phyloP scores from a whole-genome alignment of 2,113 vertebrate genomes.

The Dendrocopos noguchii region DNA sequence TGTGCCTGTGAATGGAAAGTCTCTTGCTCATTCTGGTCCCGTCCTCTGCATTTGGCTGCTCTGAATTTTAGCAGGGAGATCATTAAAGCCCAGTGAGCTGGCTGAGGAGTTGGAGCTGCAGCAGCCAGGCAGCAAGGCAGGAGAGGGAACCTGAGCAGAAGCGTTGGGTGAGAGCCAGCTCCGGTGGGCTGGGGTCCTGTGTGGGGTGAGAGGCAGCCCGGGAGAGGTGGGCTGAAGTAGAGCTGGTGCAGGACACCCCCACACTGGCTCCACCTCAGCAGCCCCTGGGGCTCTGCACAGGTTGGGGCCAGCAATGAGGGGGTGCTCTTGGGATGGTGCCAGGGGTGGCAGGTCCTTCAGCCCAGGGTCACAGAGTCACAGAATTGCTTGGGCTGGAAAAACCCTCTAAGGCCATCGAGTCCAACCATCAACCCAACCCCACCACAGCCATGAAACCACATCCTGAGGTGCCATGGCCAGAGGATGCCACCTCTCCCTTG shows the following conservation, averaged over 20 bases:
- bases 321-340: accelerated
- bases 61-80: background rate
- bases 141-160: background rate
- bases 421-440: too few relatives aligned
- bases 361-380: too few relatives aligned
- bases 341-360: accelerated
- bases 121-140: background rate
- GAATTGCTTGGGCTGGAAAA: too few relatives aligned
- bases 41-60: background rate
- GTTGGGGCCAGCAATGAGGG: accelerated
- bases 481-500: background rate
- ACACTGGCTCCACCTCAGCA: background rate
- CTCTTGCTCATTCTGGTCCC: conserved; percentile 16
- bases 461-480: too few relatives aligned
- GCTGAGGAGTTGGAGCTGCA: accelerated
- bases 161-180: background rate
- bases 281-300: accelerated
- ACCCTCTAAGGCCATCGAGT: too few relatives aligned
- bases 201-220: background rate
- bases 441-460: too few relatives aligned
- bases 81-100: background rate
- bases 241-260: accelerated
- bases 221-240: background rate
- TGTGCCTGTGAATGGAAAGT: conserved; percentile 28
- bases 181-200: accelerated